These are phyloP conservation scores for Poecile montanus DNA, from an alignment of 2,797 vertebrate species.

Conservation along the genomic window DNA sequence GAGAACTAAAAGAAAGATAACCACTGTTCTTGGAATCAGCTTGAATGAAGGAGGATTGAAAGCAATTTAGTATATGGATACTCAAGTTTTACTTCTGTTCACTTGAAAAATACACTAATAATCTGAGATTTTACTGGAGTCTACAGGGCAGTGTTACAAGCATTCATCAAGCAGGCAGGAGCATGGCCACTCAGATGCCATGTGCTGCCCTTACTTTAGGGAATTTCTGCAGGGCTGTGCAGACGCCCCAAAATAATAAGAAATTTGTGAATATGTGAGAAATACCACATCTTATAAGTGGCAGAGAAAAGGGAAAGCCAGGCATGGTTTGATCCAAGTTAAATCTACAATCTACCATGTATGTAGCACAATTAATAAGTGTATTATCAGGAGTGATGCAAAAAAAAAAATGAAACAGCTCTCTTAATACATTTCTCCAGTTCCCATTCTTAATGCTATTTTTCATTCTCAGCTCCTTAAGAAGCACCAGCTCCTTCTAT, in stretches of 20 bases:
- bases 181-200: fast-evolving
- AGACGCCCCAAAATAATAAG: not conserved
- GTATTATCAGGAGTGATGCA: not conserved
- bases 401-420: not conserved
- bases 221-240: not conserved
- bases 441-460: not conserved
- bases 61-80: not conserved
- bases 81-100: not conserved
- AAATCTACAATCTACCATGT: not conserved
- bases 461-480: not conserved
- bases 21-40: not conserved
- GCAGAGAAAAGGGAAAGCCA: not conserved
- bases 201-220: not conserved
- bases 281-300: fast-evolving
- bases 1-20: not conserved
- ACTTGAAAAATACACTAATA: not conserved
- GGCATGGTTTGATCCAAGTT: too few species aligned
- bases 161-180: not conserved
- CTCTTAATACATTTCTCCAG: not conserved
- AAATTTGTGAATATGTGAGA: not conserved
- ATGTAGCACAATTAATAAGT: not conserved
- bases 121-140: not conserved
- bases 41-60: not conserved
- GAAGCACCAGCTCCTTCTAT: not conserved
- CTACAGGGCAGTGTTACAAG: not conserved